Evolutionary conservation across 2,888 invertebrate genomes (phyloP), one percentile per base, ranked within the genome.

Genomic region (Eupsilia transversa): DNA sequence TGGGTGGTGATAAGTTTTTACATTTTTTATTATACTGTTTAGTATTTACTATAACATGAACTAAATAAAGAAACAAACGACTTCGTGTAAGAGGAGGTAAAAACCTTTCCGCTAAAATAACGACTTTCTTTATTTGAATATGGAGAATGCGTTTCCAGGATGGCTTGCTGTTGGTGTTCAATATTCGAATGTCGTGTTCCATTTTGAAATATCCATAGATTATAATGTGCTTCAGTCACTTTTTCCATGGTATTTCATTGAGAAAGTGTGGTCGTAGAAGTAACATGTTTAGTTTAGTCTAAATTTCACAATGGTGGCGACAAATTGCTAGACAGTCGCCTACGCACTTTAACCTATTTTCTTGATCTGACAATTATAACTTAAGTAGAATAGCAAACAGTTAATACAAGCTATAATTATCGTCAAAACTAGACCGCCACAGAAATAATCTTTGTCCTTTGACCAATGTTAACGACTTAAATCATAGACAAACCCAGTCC

Each of bases 1-100:
- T 93, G 91, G 93, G 92, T 91, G 92, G 93, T 92, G 92, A 94
- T 94, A 94, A 94, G 91, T 94, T 94, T 92, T 93, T 94, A 86
- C 86, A 92, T 92, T 90, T 90, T 93, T 92, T 92, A 92, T 91
- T 91, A 89, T 89, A 89, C 90, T 88, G 89, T 90, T 90, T 89
- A 88, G 83, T 88, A 85, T 87, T 90, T 89, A 88, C 84, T 87
- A 85, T 86, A 85, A 84, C 85, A 87, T 88, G 85, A 88, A 89
- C 82, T 83, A 82, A 88, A 85, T 84, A 87, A 87, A 87, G 83
- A 87, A 87, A 88, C 85, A 82, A 90, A 90, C 87, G 66, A 76
- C 71, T 74, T 69, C 54, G 56, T 68, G 65, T 69, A 73, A 69
- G 46, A 69, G 46, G 61, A 72, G 52, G 63, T 78, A 78, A 56